These are phyloP conservation scores for Anthophora plumipes DNA, from an alignment of 2,888 invertebrate genomes.

Conservation along the genomic window DNA sequence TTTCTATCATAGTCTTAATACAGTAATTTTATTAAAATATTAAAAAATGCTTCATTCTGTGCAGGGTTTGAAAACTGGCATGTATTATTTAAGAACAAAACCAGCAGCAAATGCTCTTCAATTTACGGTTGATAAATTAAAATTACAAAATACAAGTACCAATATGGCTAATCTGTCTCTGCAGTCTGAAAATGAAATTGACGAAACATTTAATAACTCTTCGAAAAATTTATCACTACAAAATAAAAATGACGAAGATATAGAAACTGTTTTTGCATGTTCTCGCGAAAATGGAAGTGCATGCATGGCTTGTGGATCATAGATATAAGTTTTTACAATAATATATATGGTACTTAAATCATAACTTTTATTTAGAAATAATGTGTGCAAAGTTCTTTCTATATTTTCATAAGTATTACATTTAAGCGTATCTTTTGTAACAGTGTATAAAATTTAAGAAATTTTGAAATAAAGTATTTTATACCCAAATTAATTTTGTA, in stretches of 20 bases:
- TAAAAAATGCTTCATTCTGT: slow-evolving; percentile 25
- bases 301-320: slow-evolving; percentile 94
- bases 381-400: slow-evolving; percentile 32
- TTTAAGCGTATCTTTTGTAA: slow-evolving; percentile 13
- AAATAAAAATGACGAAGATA: slow-evolving; percentile 81
- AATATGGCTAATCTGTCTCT: slow-evolving; percentile 74
- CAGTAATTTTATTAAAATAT: not conserved
- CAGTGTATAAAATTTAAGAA: not conserved
- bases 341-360: slow-evolving; percentile 11
- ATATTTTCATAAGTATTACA: slow-evolving; percentile 39
- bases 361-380: slow-evolving; percentile 12
- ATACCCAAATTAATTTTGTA: not conserved
- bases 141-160: slow-evolving; percentile 82
- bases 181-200: slow-evolving; percentile 19
- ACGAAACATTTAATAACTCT: slow-evolving; percentile 5
- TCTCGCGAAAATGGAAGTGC: slow-evolving; percentile 93
- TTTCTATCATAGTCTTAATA: not conserved
- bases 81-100: slow-evolving; percentile 99
- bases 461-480: slow-evolving; percentile 23
- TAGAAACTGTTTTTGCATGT: slow-evolving; percentile 91
- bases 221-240: slow-evolving; percentile 12
- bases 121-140: slow-evolving; percentile 97
- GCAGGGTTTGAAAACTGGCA: slow-evolving; percentile 98
- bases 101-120: slow-evolving; percentile 98
- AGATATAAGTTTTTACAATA: slow-evolving; percentile 13